Base-by-base conservation (phyloP, 2,797 vertebrate genomes). In the Rallus crepitans region DNA sequence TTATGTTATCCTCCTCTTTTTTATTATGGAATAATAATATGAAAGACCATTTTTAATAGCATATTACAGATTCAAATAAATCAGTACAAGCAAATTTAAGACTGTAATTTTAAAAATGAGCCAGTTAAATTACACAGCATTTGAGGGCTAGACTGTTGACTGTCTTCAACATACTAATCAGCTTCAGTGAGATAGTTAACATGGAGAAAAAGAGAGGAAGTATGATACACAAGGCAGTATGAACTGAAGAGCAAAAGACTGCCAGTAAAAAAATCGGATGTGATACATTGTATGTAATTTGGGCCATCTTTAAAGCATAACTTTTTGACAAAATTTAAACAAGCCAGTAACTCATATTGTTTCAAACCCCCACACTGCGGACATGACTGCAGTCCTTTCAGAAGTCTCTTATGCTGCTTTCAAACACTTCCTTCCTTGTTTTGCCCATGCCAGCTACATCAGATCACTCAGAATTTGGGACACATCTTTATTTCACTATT, bases 331-430 rank as follows among this genome's bases (percentile, higher is more conserved):
- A 20, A 75, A 69, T 37, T 37, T 3, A 65, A 27, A 73, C 6
- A 31, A 42, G 48, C 2, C 4, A 2, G 12, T 28, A 19, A 40
- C 60, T 15, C 20, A 1, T 10, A 7, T 4, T 14, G n/a, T 27
- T 80, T 48, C 25, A 57, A 19, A 50, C 4, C 6, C 1, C 19
- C n/a, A 28, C 1, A 0, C 20, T 23, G 27, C 20, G 63, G 35
- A 19, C 15, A 12, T 10, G 12, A 15, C 11, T 28, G 42, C 4
- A 18, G 40, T 6, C 52, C 39, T 50, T 37, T 48, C 28, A 45
- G 48, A 87, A 79, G 21, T 18, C 42, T 60, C 25, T 20, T 23
- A 40, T 0, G 1, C 4, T 11, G 66, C 59, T 90, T 82, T 82
- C 35, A 48, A 60, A 37, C 15, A 2, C 20, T 53, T 63, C 20